Conservation (phyloP, 2,888 invertebrate genomes). For the Drosophila algonquin region DNA sequence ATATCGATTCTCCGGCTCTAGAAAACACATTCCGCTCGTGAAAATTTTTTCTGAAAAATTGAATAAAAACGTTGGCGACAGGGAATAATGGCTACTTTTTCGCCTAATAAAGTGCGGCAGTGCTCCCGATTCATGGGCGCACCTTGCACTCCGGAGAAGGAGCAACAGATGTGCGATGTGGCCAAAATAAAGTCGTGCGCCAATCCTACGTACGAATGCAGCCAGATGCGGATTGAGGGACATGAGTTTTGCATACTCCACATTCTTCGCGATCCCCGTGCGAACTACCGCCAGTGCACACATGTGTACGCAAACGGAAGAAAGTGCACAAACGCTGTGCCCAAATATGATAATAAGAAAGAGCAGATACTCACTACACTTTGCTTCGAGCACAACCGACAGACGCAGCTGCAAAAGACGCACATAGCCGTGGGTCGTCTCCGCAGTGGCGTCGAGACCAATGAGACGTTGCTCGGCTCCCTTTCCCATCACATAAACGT, state of each 20-base stretch:
- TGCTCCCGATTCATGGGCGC: slow-evolving; percentile 62
- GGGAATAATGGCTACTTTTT: slow-evolving; percentile 63
- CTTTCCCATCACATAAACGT: slow-evolving; percentile 87
- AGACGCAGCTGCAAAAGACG: slow-evolving; percentile 87
- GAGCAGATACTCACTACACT: slow-evolving; percentile 87
- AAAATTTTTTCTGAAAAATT: slow-evolving; percentile 1
- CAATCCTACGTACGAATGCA: slow-evolving; percentile 88
- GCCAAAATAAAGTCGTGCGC: slow-evolving; percentile 87
- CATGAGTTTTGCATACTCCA: slow-evolving; percentile 92
- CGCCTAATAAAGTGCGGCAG: slow-evolving; percentile 70
- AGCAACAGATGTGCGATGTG: slow-evolving; percentile 83
- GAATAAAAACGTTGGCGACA: not conserved
- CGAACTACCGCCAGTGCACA: slow-evolving; percentile 93
- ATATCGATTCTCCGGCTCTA: no score
- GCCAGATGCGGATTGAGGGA: slow-evolving; percentile 88
- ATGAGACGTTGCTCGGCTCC: slow-evolving; percentile 87
- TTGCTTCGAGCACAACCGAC: slow-evolving; percentile 89
- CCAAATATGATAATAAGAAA: slow-evolving; percentile 89
- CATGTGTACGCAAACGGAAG: slow-evolving; percentile 88
- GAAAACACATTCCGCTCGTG: no score
- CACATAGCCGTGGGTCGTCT: slow-evolving; percentile 86
- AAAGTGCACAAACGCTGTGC: slow-evolving; percentile 91
- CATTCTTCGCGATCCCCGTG: slow-evolving; percentile 91
- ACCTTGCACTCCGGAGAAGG: slow-evolving; percentile 75
- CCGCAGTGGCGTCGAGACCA: slow-evolving; percentile 86